Base-by-base conservation (phyloP, 2,113 vertebrate genomes). In the Lipophrys pholis region DNA sequence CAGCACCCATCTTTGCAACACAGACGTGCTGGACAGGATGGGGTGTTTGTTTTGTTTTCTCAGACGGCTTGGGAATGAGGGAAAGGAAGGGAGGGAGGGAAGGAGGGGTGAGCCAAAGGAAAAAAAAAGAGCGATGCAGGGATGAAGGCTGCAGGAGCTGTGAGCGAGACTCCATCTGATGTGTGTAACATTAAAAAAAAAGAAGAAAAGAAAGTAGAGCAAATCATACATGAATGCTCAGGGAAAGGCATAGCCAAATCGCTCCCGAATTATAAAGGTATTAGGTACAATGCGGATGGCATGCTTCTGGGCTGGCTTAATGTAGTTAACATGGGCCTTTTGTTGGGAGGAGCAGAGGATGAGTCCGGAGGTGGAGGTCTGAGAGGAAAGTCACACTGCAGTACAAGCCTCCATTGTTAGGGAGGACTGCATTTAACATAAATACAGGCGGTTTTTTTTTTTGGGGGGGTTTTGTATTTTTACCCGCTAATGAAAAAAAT, bases 21-120 rank as follows among this genome's bases (percentile, higher is more conserved):
- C 55, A 65, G 45, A 69, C 82, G 70, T 11, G 58, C 83, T 41
- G 87, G 86, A 89, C 86, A 91, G 87, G 90, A 90, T 77, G 79
- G 76, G 73, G 64, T 89, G 78, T 92, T 91, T 88, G 86, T 92
- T 90, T 92, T 91, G 81, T 90, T 89, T 91, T 86, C 80, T 81
- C 80, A 86, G 84, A 87, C 73, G 40, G 60, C 50, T 69, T 39
- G 69, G 67, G 55, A 77, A 73, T 52, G 49, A 51, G 57, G 68
- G 58, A 65, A 74, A 58, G 49, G 65, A 60, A 45, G 52, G 66
- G 56, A 35, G 36, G 69, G 69, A 60, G 14, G 40, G 63, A 77
- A 62, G 39, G 21, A 2, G 67, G 60, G 70, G 69, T 80, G 67
- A 80, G 5, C 11, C 11, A 46, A 14, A 43, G 56, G 50, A 66